Evolutionary conservation across 1,140 invertebrate genomes (phyloP), one percentile per base, ranked within the genome.

Genomic region (Mylabris phalerata): DNA sequence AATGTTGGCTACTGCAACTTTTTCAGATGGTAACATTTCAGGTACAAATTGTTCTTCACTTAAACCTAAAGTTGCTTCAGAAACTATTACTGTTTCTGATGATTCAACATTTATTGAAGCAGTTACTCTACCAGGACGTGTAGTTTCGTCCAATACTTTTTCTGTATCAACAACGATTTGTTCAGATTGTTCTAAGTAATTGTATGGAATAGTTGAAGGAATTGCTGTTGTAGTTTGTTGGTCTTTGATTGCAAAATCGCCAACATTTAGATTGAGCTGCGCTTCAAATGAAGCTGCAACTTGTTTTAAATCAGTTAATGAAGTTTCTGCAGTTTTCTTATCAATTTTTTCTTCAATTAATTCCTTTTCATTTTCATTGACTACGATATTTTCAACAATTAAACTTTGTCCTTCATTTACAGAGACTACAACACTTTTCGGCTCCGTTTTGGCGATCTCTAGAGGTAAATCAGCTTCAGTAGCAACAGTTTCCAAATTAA

Each of bases 351-450:
- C 67, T 10, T 68, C 66, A 49, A 65, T 70, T 68, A 80, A 80
- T 13, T 69, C 72, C 55, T 73, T 69, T 74, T 87, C 84, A 26
- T 77, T 79, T 67, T 86, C 85, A 10, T 76, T 77, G 13, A 72
- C 61, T 19, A 78, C 73, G 3, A 79, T 79, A 73, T 82, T 81
- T 11, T 69, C 71, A 24, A 79, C 81, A 38, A 80, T 71, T 25
- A 80, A 69, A 47, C 83, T 81, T 58, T 80, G 75, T 59, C 77
- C 78, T 69, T 83, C 79, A 45, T 78, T 74, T 40, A 86, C 65
- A 48, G 75, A 77, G 19, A 85, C 56, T 55, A 75, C 76, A 42
- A 82, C 83, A 43, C 61, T 78, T 49, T 78, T 77, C 48, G 67
- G 67, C 45, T 75, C 74, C 38, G 65, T 65, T 39, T 78, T 62